Evolutionary conservation across 1,140 invertebrate species (phyloP).

Genomic region (Ostrea denselamellosa): DNA sequence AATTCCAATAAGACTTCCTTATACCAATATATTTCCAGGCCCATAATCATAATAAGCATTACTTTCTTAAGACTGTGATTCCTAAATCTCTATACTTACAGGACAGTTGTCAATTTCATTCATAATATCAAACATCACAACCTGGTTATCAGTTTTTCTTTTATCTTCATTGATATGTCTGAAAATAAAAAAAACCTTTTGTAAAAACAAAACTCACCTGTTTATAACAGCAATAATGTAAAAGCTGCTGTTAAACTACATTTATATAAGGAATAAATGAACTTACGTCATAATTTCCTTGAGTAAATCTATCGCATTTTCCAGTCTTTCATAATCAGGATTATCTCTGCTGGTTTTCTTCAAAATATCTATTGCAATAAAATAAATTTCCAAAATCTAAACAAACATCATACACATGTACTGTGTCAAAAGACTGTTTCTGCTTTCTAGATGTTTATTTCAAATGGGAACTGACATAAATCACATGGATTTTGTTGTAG

Average conservation of each 20-base stretch:
- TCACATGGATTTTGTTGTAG: too few relatives aligned
- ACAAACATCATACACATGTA: too few relatives aligned
- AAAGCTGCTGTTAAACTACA: not conserved
- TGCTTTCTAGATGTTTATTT: too few relatives aligned
- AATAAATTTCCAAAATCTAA: not conserved
- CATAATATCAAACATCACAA: constrained; percentile 97
- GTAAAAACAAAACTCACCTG: not conserved
- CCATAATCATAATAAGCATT: too few relatives aligned
- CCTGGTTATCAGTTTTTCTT: constrained; percentile 94
- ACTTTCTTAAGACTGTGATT: too few relatives aligned
- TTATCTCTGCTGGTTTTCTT: constrained; percentile 93
- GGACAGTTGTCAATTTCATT: constrained; percentile 99
- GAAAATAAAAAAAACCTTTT: constrained; percentile 56
- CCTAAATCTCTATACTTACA: constrained; percentile 80
- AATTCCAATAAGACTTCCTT: too few relatives aligned
- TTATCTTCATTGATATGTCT: constrained; percentile 97
- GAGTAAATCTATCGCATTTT: constrained; percentile 90
- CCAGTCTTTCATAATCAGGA: constrained; percentile 90
- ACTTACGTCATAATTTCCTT: constrained; percentile 92
- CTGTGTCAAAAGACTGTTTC: too few relatives aligned
- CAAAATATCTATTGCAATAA: constrained; percentile 87
- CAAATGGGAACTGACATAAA: too few relatives aligned
- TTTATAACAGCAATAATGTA: not conserved
- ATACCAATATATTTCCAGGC: too few relatives aligned
- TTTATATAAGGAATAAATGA: not conserved